Base-by-base conservation (phyloP, 2,888 invertebrate genomes). In the Rhogogaster chlorosoma region DNA sequence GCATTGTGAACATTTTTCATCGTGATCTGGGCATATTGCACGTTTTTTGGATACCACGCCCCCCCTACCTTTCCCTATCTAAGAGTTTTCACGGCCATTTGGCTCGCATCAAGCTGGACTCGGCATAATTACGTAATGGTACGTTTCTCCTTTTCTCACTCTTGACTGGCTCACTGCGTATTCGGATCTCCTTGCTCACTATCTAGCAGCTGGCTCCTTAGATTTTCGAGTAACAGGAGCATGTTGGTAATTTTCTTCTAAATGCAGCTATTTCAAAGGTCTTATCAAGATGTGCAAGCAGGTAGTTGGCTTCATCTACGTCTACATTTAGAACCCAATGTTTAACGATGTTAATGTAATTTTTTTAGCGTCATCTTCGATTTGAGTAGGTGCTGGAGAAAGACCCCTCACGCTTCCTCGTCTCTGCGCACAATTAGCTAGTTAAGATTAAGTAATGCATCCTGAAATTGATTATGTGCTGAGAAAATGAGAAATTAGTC, bases 261-360 rank as follows among this genome's bases (percentile, higher is more conserved):
- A 91, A 91, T 88, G 89, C 88, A 89, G 89, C 89, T 89, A 92
- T 91, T 91, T 90, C 89, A 89, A 88, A 91, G 90, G 92, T 92
- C 90, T 91, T 92, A 91, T 91, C 91, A 89, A 90, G 89, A 89
- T 87, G 87, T 89, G 88, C 88, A 90, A 89, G 89, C 88, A 90
- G 88, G 87, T 73, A 87, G 89, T 88, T 87, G 87, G 88, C 88
- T 88, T 89, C 89, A 86, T 87, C 89, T 89, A 42, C 75, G 1
- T 36, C 15, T 70, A n/a, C 70, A 32, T 32, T 70, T 36, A 29
- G 12, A 53, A 2, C n/a, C 53, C 7, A 53, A 53, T 6, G 7
- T n/a, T 53, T 53, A n/a, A n/a, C n/a, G 53, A 53, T 53, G 26
- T 12, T 26, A 1, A 26, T 22, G 61, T 26, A 3, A 61, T 42